Evolutionary conservation across 2,797 vertebrate species (phyloP).

Genomic region (Heteromormyrus szaboi): DNA sequence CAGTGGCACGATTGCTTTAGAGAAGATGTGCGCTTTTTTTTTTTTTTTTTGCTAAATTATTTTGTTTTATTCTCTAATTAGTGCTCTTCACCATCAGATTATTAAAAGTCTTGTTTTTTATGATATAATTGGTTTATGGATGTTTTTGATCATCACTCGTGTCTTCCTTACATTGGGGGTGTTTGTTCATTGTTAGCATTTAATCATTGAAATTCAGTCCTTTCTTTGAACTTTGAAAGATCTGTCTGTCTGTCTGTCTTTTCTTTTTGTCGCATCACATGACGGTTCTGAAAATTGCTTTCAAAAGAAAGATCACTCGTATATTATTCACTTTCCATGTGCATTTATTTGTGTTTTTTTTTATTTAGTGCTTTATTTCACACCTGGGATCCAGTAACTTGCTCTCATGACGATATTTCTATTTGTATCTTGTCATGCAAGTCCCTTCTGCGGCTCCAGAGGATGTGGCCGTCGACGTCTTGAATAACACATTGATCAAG

Average conservation of each 20-base stretch:
- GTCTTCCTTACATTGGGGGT: not conserved
- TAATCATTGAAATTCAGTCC: not conserved
- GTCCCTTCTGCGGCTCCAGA: conserved; percentile 83
- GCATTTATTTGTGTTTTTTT: not conserved
- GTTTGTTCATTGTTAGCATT: not conserved
- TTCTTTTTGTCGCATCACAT: conserved; percentile 17
- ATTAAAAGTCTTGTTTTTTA: conserved; percentile 17
- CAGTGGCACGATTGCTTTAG: conserved; percentile 4
- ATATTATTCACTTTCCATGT: not conserved
- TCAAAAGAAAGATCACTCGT: not conserved
- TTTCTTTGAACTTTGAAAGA: not conserved
- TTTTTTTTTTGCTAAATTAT: not conserved
- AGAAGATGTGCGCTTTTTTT: not conserved
- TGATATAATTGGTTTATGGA: not conserved
- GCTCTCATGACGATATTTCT: not conserved
- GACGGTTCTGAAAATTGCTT: not conserved
- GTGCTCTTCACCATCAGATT: conserved; percentile 47
- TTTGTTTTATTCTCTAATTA: not conserved
- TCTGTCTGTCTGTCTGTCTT: conserved; percentile 60
- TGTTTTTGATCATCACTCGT: not conserved
- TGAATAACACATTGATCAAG: conserved; percentile 79
- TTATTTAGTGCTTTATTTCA: not conserved
- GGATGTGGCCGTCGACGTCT: conserved; percentile 66
- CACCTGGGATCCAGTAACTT: not conserved
- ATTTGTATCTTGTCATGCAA: conserved; percentile 52